Base-by-base conservation (phyloP, 2,797 vertebrate species). In the Erpetoichthys calabaricus region DNA sequence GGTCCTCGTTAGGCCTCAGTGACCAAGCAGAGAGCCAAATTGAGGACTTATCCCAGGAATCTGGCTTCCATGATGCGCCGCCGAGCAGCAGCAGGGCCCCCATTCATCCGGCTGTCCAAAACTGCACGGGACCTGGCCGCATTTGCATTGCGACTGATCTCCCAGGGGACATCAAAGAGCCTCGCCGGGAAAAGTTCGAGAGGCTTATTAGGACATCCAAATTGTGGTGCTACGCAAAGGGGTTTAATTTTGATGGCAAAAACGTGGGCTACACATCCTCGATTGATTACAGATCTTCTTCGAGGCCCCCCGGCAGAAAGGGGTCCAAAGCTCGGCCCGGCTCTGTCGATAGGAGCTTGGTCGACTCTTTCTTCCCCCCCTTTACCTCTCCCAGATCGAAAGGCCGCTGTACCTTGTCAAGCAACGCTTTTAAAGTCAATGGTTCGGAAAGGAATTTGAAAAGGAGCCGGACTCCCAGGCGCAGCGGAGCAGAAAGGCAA, bases 181-280 rank as follows among this genome's bases (percentile, higher is more conserved):
- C n/a, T 6, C 62, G 79, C 63, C 77, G 80, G 4, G 61, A 60
- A 8, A 82, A 85, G 25, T 85, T 86, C 5, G 77, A 86, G 60
- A 67, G 82, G 10, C 65, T 85, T 45, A 84, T 86, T 71, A 71
- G 82, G 52, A 73, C 68, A 1, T 84, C 81, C 53, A 84, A 84
- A 62, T 73, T 83, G 4, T 83, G 81, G 82, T 85, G 83, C 56
- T 85, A 86, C 1, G 84, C 80, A 7, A 81, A 82, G 44, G 80
- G 81, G 0, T 84, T 82, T 63, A 81, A 75, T 56, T 53, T 77
- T 59, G 79, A 86, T 60, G 70, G 78, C n/a, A 80, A 81, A 61
- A 71, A 72, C 52, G 66, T 77, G 61, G 71, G 78, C 53, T 74
- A 47, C 1, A 61, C 60, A 6, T 7, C 57, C 3, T 9, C 57